phyloP scores from a whole-genome alignment of 2,888 invertebrate genomes.

The Melikaiella ostensackeni region DNA sequence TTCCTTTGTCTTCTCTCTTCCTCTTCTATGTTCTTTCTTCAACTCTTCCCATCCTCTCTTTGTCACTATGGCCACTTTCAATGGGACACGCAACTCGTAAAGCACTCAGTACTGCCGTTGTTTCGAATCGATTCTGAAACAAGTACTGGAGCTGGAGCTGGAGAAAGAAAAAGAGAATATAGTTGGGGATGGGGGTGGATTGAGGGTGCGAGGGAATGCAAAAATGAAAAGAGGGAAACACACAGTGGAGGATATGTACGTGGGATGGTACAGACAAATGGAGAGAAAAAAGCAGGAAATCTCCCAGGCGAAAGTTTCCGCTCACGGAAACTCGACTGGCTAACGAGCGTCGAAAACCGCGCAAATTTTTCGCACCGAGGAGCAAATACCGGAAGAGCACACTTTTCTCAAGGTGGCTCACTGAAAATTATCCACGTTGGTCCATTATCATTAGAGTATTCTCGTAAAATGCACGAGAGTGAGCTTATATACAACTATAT shows the following conservation, averaged over 20 bases:
- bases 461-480: not conserved
- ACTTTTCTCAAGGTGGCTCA: conserved; percentile 8
- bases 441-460: conserved; percentile 23
- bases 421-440: conserved; percentile 12
- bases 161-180: not conserved
- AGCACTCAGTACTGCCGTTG: conserved; percentile 50
- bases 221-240: conserved; percentile 38
- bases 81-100: conserved; percentile 50
- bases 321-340: conserved; percentile 31
- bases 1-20: not conserved
- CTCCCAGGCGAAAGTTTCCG: conserved; percentile 34
- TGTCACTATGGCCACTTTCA: conserved; percentile 44
- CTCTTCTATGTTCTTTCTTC: conserved; percentile 13
- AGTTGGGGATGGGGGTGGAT: not conserved
- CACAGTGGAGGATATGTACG: conserved; percentile 32
- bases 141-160: not conserved
- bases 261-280: conserved; percentile 36
- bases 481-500: not conserved
- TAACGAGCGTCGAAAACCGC: conserved; percentile 31
- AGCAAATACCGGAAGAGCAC: conserved; percentile 10
- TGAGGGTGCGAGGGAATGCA: conserved; percentile 28
- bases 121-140: conserved; percentile 54
- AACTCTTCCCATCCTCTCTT: conserved; percentile 30
- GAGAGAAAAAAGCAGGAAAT: conserved; percentile 27
- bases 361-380: conserved; percentile 20